Base-by-base conservation (phyloP, 1,140 invertebrate genomes). In the Achatina immaculata region DNA sequence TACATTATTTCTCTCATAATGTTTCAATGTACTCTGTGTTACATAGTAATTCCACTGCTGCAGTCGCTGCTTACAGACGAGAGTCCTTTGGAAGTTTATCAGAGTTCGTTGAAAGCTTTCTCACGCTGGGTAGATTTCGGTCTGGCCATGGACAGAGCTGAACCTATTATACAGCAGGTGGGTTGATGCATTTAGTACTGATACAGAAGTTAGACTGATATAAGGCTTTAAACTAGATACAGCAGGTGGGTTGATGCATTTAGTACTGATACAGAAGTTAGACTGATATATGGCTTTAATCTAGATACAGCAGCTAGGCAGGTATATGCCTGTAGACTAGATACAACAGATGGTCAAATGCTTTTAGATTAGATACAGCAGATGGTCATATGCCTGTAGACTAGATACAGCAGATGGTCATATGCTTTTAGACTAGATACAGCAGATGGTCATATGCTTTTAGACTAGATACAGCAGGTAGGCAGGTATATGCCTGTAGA, bases 51-150 rank as follows among this genome's bases (percentile, higher is more conserved):
- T 16, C 82, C 84, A 21, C 62, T 85, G 38, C 43, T 85, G 14
- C 82, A 82, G 21, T 48, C 69, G 6, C 65, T 85, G 21, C 58
- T 85, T 58, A 79, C 65, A 19, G 48, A 79, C 16, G 58, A 81
- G 7, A 71, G 65, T 11, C 80, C 79, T 21, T 81, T 90, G 83
- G 85, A 85, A 4, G 80, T 89, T 16, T 83, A 88, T 72, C 84
- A 93, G 85, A 86, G 88, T 34, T 92, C 93, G 1, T 89, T 94
- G 0, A 93, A 93, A 85, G 94, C 94, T 87, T 93, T 94, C 28
- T 92, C 91, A 43, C 92, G 93, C 34, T 95, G 94, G 95, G 92
- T 95, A 9, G 92, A 94, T 78, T 92, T 93, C 81, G 92, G 91
- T 48, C 74, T 91, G 11, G 83, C 87, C 31, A 74, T 91, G 9